A percentile compares a stretch with the other conserved stretches of the same genome.
phyloP scores from a whole-genome alignment of 1,140 invertebrate genomes.

The Hylyphantes graminicola region DNA sequence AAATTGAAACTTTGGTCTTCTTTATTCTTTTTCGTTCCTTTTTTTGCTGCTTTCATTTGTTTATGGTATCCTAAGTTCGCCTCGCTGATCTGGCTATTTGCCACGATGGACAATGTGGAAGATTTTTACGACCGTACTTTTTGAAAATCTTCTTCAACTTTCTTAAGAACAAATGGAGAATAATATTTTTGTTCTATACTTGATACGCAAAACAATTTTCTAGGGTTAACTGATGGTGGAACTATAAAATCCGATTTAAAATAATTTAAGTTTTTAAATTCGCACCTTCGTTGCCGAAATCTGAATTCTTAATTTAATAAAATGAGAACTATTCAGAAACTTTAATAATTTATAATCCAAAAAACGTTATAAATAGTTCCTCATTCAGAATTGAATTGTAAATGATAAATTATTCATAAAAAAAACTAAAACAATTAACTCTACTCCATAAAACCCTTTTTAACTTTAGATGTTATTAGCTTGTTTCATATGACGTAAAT shows the following conservation, averaged over 20 bases:
- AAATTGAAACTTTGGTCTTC: background rate
- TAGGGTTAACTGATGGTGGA: background rate
- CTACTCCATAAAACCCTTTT: too few species aligned
- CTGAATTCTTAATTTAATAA: too few species aligned
- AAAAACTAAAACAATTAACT: too few species aligned
- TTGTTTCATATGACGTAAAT: too few species aligned
- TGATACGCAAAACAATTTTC: background rate
- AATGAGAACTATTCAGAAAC: background rate
- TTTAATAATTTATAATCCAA: background rate
- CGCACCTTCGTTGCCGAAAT: too few species aligned
- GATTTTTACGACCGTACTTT: background rate
- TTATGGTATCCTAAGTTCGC: slow-evolving; percentile 3
- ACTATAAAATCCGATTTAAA: background rate
- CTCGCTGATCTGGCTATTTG: slow-evolving; percentile 9
- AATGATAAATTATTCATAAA: too few species aligned
- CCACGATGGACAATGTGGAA: background rate
- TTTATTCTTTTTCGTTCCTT: background rate
- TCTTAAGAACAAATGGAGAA: background rate
- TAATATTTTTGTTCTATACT: background rate
- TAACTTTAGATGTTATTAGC: too few species aligned
- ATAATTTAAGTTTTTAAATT: background rate
- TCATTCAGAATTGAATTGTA: too few species aligned
- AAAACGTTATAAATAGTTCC: background rate
- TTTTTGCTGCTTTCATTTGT: slow-evolving; percentile 20
- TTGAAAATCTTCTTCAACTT: slow-evolving; percentile 17